Conservation (phyloP, 2,113 vertebrate species). For the Corythornis madagascariensis region DNA sequence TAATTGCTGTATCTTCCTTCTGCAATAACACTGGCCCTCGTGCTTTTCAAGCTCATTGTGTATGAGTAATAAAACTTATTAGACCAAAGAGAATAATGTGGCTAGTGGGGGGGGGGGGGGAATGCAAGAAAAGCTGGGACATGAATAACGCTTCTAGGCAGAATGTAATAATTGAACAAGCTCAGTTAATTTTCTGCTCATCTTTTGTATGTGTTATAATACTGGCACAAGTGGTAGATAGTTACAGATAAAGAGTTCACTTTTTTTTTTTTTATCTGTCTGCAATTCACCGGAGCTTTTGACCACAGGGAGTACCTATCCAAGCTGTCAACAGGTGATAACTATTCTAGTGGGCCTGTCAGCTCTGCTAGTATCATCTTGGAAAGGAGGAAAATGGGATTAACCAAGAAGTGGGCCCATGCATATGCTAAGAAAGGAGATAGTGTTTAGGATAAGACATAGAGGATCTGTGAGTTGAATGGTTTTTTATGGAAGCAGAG, state of each 20-base stretch:
- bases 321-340: background rate
- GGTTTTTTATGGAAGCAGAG: background rate
- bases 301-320: background rate
- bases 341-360: background rate
- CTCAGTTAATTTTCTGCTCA: background rate
- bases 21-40: background rate
- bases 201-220: background rate
- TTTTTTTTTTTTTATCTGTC: background rate
- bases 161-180: background rate
- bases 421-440: background rate
- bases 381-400: background rate
- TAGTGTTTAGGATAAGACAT: background rate
- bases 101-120: background rate
- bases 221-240: background rate
- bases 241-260: background rate
- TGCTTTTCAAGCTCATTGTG: background rate
- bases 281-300: background rate
- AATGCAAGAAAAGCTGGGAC: background rate
- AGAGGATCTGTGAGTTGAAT: background rate
- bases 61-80: background rate
- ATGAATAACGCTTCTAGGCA: background rate
- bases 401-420: background rate
- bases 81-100: background rate
- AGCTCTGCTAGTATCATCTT: background rate
- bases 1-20: background rate